phyloP scores from a whole-genome alignment of 2,888 invertebrate genomes.

The Ophioninae sp. region DNA sequence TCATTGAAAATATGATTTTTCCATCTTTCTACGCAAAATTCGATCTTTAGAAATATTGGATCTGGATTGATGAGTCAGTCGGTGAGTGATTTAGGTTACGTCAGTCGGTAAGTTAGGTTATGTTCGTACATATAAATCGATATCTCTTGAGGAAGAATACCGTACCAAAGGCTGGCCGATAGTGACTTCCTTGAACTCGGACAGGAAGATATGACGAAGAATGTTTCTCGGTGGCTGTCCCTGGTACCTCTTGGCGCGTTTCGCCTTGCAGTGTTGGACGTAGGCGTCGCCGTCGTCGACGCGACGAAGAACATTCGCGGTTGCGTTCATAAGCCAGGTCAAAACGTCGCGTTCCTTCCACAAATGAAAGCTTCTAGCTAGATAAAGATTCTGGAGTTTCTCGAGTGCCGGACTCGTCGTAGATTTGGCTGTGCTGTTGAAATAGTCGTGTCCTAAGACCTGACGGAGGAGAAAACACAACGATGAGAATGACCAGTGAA shows the following conservation, averaged over 20 bases:
- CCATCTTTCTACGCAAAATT: too few species aligned
- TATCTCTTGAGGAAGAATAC: conserved; percentile 16
- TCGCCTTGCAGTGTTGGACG: conserved; percentile 84
- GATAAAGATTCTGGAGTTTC: conserved; percentile 88
- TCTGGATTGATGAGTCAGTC: too few species aligned
- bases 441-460: conserved; percentile 76
- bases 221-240: conserved; percentile 86
- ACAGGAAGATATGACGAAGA: conserved; percentile 87
- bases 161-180: conserved; percentile 83
- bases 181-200: conserved; percentile 87
- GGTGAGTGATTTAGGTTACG: too few species aligned
- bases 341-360: conserved; percentile 91
- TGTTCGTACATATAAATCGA: too few species aligned
- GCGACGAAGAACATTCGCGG: conserved; percentile 84
- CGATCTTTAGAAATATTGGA: too few species aligned
- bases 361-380: conserved; percentile 87
- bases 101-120: too few species aligned
- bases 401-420: conserved; percentile 84
- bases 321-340: conserved; percentile 89
- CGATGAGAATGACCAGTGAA: conserved; percentile 4
- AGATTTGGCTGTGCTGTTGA: conserved; percentile 81
- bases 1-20: too few species aligned
- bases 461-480: conserved; percentile 58
- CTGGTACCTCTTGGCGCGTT: conserved; percentile 84
- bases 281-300: conserved; percentile 85